These are phyloP conservation scores for Gymnothorax javanicus DNA, from an alignment of 2,797 vertebrate species.

Conservation along the genomic window DNA sequence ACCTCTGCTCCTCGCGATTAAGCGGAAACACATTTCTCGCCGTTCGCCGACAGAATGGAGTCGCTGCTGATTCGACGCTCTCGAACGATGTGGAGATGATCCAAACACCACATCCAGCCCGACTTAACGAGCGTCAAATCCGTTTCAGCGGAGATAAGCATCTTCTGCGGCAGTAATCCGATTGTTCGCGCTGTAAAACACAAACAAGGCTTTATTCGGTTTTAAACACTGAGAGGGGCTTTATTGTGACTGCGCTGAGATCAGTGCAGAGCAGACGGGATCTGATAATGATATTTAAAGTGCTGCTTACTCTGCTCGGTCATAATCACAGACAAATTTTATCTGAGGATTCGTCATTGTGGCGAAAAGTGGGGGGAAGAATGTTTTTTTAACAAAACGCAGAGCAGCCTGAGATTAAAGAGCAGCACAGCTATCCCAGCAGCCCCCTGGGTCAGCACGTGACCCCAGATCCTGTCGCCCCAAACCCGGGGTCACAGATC, in stretches of 20 bases:
- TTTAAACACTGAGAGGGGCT: slow-evolving; percentile 78
- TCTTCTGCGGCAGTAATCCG: slow-evolving; percentile 17
- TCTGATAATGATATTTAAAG: slow-evolving; percentile 33
- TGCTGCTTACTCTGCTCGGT: slow-evolving; percentile 23
- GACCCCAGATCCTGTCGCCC: not conserved
- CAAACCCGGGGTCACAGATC: slow-evolving; percentile 3
- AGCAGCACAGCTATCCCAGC: not conserved
- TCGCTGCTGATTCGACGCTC: not conserved
- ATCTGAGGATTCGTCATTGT: slow-evolving; percentile 5
- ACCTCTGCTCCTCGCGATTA: not conserved
- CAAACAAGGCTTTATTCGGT: slow-evolving; percentile 72
- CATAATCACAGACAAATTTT: slow-evolving; percentile 20
- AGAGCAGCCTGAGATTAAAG: slow-evolving; percentile 29
- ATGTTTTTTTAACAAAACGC: slow-evolving; percentile 37
- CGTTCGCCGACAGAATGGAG: not conserved
- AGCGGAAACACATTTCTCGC: slow-evolving; percentile 12
- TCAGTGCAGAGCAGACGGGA: slow-evolving; percentile 77
- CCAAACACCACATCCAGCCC: not conserved
- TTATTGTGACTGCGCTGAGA: slow-evolving; percentile 82
- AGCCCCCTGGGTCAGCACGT: not conserved
- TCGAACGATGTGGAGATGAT: not conserved
- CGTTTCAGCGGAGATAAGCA: slow-evolving; percentile 26
- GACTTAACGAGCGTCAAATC: slow-evolving; percentile 1
- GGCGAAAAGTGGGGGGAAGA: not conserved
- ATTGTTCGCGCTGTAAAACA: slow-evolving; percentile 27